These are phyloP conservation scores for Stigmatopora argus DNA, from an alignment of 2,113 vertebrate species.

Conservation along the genomic window DNA sequence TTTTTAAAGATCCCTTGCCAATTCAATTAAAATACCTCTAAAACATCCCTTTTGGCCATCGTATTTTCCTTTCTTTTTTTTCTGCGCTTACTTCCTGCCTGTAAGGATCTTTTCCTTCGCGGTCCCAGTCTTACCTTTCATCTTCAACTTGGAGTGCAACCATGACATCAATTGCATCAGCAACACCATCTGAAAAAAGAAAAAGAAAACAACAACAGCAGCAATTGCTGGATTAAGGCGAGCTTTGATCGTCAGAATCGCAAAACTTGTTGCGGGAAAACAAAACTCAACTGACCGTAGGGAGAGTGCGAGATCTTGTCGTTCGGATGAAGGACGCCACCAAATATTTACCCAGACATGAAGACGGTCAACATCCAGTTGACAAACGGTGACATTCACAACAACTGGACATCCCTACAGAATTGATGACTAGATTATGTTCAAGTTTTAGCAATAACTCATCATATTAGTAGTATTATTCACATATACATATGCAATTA, in stretches of 20 bases:
- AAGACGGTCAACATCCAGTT: too few relatives aligned
- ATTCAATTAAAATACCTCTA: too few relatives aligned
- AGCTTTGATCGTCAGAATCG: slow-evolving; percentile 36
- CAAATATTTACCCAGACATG: too few relatives aligned
- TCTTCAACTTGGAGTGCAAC: slow-evolving; percentile 39
- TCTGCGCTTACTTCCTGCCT: slow-evolving; percentile 14
- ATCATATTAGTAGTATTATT: not conserved
- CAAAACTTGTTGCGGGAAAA: slow-evolving; percentile 19
- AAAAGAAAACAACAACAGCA: not conserved
- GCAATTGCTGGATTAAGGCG: slow-evolving; percentile 20
- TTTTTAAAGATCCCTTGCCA: too few relatives aligned
- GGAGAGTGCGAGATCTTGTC: too few relatives aligned
- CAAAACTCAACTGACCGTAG: not conserved
- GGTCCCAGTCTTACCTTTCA: slow-evolving; percentile 48
- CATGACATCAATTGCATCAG: slow-evolving; percentile 58
- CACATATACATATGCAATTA: not conserved
- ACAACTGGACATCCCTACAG: too few relatives aligned
- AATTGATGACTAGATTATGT: too few relatives aligned
- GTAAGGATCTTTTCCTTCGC: slow-evolving; percentile 38
- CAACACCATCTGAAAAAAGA: slow-evolving; percentile 46
- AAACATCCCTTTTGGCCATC: not conserved
- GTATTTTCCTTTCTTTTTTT: slow-evolving; percentile 9
- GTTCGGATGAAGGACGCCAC: too few relatives aligned
- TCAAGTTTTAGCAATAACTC: too few relatives aligned
- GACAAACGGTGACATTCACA: too few relatives aligned